phyloP scores from a whole-genome alignment of 2,113 vertebrate genomes.

The Haemorhous mexicanus region DNA sequence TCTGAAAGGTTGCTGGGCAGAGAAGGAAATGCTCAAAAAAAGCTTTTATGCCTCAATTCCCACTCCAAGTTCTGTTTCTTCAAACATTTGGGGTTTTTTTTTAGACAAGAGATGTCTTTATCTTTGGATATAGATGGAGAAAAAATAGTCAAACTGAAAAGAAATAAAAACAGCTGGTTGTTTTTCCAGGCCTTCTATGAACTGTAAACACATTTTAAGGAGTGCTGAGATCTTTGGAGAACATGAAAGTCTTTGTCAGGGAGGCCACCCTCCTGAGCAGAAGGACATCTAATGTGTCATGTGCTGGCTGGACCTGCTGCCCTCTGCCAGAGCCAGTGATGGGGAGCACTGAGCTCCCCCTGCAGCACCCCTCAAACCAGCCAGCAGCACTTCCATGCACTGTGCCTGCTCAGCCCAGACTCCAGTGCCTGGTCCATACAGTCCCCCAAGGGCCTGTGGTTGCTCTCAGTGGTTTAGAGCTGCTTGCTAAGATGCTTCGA shows the following conservation, averaged over 20 bases:
- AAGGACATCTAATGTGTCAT: background rate
- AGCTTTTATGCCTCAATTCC: background rate
- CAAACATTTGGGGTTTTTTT: background rate
- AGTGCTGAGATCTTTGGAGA: background rate
- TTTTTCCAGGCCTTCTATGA: background rate
- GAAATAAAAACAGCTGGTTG: background rate
- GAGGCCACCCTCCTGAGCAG: background rate
- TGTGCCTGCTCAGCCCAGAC: background rate
- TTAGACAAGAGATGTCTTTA: background rate
- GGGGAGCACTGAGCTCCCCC: background rate
- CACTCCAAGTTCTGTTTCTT: background rate
- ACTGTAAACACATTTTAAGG: background rate
- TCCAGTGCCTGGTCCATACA: background rate
- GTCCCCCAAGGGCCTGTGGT: background rate
- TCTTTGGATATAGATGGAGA: background rate
- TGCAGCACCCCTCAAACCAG: background rate
- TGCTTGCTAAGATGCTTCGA: background rate
- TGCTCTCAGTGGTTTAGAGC: background rate
- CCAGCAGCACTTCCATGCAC: background rate
- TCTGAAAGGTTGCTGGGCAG: background rate
- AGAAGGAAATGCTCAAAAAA: background rate
- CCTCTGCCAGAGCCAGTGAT: background rate
- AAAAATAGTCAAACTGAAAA: background rate
- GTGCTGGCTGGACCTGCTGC: background rate
- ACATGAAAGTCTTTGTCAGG: background rate